Evolutionary conservation across 2,113 vertebrate genomes (phyloP), one percentile per base, ranked within the genome.

Genomic region (Vireo altiloquus): DNA sequence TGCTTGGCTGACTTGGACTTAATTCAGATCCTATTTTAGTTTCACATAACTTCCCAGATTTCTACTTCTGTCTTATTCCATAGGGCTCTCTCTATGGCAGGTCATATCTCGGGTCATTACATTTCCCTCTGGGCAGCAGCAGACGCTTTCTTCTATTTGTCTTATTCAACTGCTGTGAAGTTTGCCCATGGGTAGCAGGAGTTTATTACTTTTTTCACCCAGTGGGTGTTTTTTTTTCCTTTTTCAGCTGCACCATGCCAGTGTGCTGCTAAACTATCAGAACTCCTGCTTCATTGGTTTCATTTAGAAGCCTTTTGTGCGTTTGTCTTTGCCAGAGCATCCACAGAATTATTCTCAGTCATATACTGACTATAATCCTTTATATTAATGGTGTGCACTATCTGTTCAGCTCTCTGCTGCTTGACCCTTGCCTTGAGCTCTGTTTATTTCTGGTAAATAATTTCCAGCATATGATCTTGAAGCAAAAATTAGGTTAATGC

Each of bases 71-170:
- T 89, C 78, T 94, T 93, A 93, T 92, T 97, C 91, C 3, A 0
- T 44, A 61, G 89, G 82, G 68, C 50, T 25, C 57, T 91, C 52
- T 92, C 92, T 97, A 61, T 89, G 89, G 95, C 91, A 96, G 97
- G 95, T 96, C 93, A 90, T 97, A 95, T 97, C 97, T 97, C 96
- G 95, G 97, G 96, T 97, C 97, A 96, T 98, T 98, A 96, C 95
- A 91, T 95, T 97, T 97, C 94, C 95, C 95, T 79, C 27, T 91
- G 96, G 97, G 96, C 82, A 94, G 93, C 47, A 95, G 96, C 65
- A 25, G 94, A 77, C 19, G 6, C 93, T 97, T 97, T 96, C 89
- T 94, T 80, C 91, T 96, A 94, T 96, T 95, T 97, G 92, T 97
- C 92, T 97, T 95, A 94, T 89, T 94, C 35, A 78, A 83, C 94